phyloP scores from a whole-genome alignment of 2,888 invertebrate species.

The Dryococelus australis region DNA sequence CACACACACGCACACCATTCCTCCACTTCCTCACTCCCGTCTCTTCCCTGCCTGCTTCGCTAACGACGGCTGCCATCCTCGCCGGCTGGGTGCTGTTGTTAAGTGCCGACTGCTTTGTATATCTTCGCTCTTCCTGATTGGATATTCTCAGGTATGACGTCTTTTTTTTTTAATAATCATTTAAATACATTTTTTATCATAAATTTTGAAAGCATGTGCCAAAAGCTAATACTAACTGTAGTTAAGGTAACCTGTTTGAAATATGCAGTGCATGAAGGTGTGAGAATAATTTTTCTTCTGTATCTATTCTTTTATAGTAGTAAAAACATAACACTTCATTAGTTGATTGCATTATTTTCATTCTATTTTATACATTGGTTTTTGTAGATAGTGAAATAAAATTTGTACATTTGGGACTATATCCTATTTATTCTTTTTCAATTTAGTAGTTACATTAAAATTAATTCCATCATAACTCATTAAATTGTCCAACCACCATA shows the following conservation, averaged over 20 bases:
- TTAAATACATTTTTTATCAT: background rate
- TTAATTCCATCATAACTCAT: too few species aligned
- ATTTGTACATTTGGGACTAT: too few species aligned
- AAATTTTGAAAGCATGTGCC: conserved; percentile 23
- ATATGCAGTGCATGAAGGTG: conserved; percentile 7
- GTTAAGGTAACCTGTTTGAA: background rate
- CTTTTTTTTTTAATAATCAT: conserved; percentile 35
- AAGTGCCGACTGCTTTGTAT: conserved; percentile 46
- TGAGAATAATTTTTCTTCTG: background rate
- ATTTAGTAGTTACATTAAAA: too few species aligned
- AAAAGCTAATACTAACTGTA: background rate
- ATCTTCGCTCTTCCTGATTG: conserved; percentile 46
- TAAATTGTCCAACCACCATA: too few species aligned
- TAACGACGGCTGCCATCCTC: background rate
- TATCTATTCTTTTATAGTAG: background rate
- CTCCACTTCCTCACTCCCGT: conserved; percentile 34
- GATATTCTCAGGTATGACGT: conserved; percentile 46
- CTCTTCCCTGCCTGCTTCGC: conserved; percentile 43
- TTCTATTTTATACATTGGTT: background rate
- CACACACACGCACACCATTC: conserved; percentile 42
- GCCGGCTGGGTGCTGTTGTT: background rate
- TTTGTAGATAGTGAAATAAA: background rate
- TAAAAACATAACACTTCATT: background rate
- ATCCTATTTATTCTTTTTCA: too few species aligned
- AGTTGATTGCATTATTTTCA: background rate